Percentiles rank a stretch among this genome's conserved stretches.
Conservation (phyloP, 2,888 invertebrate species). For the Cephus pygmeus region DNA sequence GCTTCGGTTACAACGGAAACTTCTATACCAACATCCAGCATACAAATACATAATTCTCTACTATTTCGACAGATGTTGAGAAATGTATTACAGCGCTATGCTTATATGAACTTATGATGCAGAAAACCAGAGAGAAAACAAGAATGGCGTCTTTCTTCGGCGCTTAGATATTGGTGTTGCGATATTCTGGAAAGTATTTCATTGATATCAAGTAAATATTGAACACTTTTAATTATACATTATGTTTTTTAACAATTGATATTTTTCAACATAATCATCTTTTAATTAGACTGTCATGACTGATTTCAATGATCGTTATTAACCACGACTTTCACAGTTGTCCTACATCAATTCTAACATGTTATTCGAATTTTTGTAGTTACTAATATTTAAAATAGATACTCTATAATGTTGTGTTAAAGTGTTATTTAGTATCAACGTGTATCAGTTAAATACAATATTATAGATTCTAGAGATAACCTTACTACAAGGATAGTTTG, state of each 20-base stretch:
- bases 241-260: not conserved
- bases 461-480: not conserved
- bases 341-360: not conserved
- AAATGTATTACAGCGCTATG: not conserved
- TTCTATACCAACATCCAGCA: not conserved
- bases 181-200: not conserved
- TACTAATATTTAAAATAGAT: not conserved
- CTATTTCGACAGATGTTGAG: not conserved
- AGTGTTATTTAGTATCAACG: not conserved
- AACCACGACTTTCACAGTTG: not conserved
- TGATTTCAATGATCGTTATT: not conserved
- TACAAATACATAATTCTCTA: not conserved
- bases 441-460: not conserved
- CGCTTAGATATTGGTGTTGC: not conserved
- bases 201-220: not conserved
- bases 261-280: not conserved
- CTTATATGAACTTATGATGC: not conserved
- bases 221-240: not conserved
- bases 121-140: not conserved
- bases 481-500: not conserved
- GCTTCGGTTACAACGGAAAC: not conserved
- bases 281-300: not conserved
- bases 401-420: not conserved
- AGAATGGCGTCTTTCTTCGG: not conserved
- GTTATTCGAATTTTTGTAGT: not conserved